Conservation (phyloP, 2,113 vertebrate species). For the Pica pica region DNA sequence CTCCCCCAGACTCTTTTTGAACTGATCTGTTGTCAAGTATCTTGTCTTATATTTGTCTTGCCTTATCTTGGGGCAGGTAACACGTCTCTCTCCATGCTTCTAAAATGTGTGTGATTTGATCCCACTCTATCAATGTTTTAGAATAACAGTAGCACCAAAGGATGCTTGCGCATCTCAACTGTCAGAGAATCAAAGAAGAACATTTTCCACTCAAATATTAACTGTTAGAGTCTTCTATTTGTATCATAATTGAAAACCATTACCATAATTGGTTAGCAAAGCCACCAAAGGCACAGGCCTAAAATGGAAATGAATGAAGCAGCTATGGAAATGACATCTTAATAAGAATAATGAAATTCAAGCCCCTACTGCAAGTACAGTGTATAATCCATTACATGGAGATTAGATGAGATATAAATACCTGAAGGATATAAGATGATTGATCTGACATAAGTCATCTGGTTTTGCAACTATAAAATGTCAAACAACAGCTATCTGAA, state of each 20-base stretch:
- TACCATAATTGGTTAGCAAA: slow-evolving; percentile 36
- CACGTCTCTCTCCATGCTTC: background rate
- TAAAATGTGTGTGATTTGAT: background rate
- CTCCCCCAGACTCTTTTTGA: background rate
- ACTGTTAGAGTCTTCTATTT: slow-evolving; percentile 19
- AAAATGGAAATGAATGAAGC: slow-evolving; percentile 53
- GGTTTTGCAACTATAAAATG: background rate
- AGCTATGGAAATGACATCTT: slow-evolving; percentile 48
- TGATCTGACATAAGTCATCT: slow-evolving; percentile 20
- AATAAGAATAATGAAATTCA: slow-evolving; percentile 61
- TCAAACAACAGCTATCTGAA: background rate
- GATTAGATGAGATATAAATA: slow-evolving; percentile 49
- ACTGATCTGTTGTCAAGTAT: background rate
- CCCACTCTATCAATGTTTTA: slow-evolving; percentile 16
- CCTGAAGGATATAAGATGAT: slow-evolving; percentile 43
- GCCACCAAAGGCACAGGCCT: background rate
- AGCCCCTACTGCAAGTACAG: background rate
- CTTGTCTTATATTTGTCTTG: background rate
- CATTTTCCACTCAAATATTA: slow-evolving; percentile 39
- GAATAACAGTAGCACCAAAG: background rate
- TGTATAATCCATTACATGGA: slow-evolving; percentile 37
- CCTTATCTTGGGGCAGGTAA: background rate
- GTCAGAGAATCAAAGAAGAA: slow-evolving; percentile 32
- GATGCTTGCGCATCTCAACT: background rate
- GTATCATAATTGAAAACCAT: slow-evolving; percentile 48